Evolutionary conservation across 2,113 vertebrate genomes (phyloP).

Genomic region (Mobula hypostoma): DNA sequence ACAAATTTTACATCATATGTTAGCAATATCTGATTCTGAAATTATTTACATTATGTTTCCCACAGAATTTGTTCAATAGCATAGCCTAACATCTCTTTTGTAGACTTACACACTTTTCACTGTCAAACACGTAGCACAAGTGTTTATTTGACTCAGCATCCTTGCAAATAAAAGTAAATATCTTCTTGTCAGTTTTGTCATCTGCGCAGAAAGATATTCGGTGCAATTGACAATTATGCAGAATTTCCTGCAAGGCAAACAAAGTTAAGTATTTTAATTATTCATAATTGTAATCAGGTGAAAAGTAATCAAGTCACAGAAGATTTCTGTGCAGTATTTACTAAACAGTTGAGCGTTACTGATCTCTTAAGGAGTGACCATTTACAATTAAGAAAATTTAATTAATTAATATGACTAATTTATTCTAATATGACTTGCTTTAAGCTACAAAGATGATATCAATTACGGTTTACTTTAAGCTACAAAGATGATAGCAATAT

Average conservation of each 20-base stretch:
- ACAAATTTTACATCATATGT: no score
- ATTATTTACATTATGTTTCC: background rate
- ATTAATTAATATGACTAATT: constrained; percentile 15
- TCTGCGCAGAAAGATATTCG: constrained; percentile 98
- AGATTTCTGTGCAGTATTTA: background rate
- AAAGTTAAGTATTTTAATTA: constrained; percentile 38
- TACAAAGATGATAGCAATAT: background rate
- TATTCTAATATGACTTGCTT: background rate
- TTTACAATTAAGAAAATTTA: background rate
- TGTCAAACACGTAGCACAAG: constrained; percentile 97
- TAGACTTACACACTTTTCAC: constrained; percentile 96
- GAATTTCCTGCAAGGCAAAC: constrained; percentile 74
- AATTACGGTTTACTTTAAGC: background rate
- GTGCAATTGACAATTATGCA: constrained; percentile 92
- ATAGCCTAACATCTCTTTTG: background rate
- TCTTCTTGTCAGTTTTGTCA: constrained; percentile 97
- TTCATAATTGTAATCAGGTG: constrained; percentile 35
- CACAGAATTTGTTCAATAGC: background rate
- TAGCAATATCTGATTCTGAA: no score
- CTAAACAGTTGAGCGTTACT: background rate
- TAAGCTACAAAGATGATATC: background rate
- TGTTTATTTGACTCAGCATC: constrained; percentile 96
- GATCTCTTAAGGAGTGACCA: no score
- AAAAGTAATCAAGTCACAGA: constrained; percentile 25
- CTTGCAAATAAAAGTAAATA: constrained; percentile 99